A percentile compares a stretch with the other conserved stretches of the same genome.
These are phyloP conservation scores for Psylliodes chrysocephalus DNA, from an alignment of 2,888 invertebrate species.

Conservation along the genomic window DNA sequence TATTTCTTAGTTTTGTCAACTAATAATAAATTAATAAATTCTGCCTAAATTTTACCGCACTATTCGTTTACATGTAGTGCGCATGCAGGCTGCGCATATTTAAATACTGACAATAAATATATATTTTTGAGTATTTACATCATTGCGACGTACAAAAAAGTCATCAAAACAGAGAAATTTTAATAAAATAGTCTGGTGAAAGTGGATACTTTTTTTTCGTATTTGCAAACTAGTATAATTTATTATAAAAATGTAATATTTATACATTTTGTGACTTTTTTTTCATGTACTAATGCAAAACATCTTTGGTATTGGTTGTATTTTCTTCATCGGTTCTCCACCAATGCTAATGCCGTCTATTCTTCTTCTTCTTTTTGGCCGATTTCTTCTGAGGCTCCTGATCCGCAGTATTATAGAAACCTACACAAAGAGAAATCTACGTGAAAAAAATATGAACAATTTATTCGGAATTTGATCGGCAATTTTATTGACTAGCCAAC, in stretches of 20 bases:
- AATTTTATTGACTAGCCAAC: no score
- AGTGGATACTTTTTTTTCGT: neutral
- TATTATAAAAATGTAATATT: neutral
- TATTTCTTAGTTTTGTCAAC: conserved; percentile 6
- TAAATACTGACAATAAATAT: conserved; percentile 42
- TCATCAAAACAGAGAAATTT: neutral
- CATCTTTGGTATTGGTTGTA: conserved; percentile 53
- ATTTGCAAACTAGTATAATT: no score
- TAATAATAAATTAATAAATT: no score
- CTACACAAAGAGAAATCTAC: conserved; percentile 18
- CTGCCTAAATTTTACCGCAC: conserved; percentile 20
- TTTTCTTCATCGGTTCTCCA: conserved; percentile 22
- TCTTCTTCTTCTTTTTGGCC: conserved; percentile 22
- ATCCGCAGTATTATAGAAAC: conserved; percentile 17
- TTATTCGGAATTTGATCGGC: no score
- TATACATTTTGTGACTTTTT: conserved; percentile 5
- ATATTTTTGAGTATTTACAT: conserved; percentile 51
- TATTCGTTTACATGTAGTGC: conserved; percentile 38
- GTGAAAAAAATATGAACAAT: no score
- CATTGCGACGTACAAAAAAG: conserved; percentile 11
- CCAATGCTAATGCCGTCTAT: conserved; percentile 23
- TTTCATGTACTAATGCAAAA: conserved; percentile 48
- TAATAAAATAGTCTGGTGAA: neutral
- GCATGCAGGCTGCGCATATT: conserved; percentile 36
- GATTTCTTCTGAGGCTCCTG: neutral